These are phyloP conservation scores for Achroia grisella DNA, from an alignment of 1,140 invertebrate genomes.

Conservation along the genomic window DNA sequence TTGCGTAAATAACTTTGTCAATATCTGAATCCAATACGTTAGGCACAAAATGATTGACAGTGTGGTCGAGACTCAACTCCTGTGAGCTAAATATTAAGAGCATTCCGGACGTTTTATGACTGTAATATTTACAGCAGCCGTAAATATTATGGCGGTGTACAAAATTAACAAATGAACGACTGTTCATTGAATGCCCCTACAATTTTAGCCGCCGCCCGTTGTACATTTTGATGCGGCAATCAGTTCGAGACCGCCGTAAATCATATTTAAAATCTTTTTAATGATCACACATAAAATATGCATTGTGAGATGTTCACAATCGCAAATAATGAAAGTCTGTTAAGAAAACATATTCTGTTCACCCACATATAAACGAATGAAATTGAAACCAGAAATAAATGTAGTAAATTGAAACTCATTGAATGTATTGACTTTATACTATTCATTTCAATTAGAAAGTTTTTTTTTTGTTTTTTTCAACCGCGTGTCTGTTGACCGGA, in stretches of 20 bases:
- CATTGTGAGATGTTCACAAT: slow-evolving; percentile 25
- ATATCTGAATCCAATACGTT: too few relatives aligned
- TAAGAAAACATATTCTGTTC: too few relatives aligned
- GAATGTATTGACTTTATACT: too few relatives aligned
- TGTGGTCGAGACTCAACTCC: not conserved
- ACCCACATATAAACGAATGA: too few relatives aligned
- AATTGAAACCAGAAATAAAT: too few relatives aligned
- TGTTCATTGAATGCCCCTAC: slow-evolving; percentile 48
- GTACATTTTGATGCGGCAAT: slow-evolving; percentile 33
- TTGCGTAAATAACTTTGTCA: too few relatives aligned
- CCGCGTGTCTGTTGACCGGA: too few relatives aligned
- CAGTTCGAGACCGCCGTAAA: slow-evolving; percentile 44
- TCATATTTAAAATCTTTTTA: slow-evolving; percentile 65
- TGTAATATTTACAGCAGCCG: slow-evolving; percentile 47
- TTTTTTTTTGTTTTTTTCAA: too few relatives aligned
- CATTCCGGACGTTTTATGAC: slow-evolving; percentile 36
- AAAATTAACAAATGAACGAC: slow-evolving; percentile 64
- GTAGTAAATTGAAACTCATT: too few relatives aligned
- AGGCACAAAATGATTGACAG: not conserved
- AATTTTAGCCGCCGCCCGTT: slow-evolving; percentile 32
- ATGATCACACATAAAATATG: slow-evolving; percentile 55
- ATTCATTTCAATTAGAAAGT: too few relatives aligned
- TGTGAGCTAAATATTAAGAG: slow-evolving; percentile 29
- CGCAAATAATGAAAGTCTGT: slow-evolving; percentile 16
- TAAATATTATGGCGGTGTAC: slow-evolving; percentile 54